Evolutionary conservation across 2,113 vertebrate species (phyloP).

Genomic region (Peromyscus polionotus): DNA sequence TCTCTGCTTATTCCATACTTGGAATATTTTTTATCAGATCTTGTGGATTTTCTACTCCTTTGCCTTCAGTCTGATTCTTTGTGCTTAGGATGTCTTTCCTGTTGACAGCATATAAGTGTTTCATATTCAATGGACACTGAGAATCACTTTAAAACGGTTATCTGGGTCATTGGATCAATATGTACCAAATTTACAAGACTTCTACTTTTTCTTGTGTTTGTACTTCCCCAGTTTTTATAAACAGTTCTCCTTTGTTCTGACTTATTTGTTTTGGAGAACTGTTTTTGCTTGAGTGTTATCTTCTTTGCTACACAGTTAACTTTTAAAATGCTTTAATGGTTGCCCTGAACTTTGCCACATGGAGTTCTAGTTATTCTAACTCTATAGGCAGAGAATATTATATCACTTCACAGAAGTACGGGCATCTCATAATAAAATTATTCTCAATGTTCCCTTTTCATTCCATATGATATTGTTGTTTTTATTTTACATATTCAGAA

Average conservation of each 20-base stretch:
- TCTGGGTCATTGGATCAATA: not conserved
- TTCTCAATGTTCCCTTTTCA: not conserved
- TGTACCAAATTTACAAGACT: not conserved
- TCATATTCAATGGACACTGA: not conserved
- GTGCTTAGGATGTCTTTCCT: not conserved
- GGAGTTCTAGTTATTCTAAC: not conserved
- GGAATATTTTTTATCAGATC: not conserved
- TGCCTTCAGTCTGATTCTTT: not conserved
- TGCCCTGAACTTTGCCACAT: not conserved
- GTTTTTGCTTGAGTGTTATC: not conserved
- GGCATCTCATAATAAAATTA: not conserved
- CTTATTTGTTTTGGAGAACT: not conserved
- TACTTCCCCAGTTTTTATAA: not conserved
- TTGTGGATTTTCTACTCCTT: not conserved
- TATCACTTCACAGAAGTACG: not conserved
- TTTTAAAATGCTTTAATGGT: not conserved
- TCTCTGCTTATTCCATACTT: not conserved
- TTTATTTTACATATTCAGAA: not conserved
- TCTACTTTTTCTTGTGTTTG: not conserved
- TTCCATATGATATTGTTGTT: not conserved
- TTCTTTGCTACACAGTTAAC: not conserved
- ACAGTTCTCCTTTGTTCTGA: not conserved
- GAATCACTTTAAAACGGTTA: not conserved
- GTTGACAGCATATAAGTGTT: not conserved
- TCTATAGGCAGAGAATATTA: not conserved